Base-by-base conservation (phyloP, 2,888 invertebrate genomes). In the Carcina quercana region DNA sequence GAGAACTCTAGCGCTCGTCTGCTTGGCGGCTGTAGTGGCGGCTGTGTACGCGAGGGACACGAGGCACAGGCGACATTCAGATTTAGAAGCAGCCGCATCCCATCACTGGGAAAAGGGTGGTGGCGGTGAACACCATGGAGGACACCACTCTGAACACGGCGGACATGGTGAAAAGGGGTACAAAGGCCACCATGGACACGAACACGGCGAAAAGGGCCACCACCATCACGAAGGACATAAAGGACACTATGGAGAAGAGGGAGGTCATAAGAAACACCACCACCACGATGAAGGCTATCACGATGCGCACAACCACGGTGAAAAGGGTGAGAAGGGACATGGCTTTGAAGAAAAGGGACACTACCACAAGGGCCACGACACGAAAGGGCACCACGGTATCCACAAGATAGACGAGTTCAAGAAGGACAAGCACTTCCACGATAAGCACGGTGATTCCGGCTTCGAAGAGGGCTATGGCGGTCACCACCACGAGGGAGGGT, bases 331-430 rank as follows among this genome's bases (percentile, higher is more conserved):
- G 45, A 87, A 89, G 38, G 88, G 88, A 0, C 65, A 76, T 17
- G 67, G 73, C 3, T 80, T 76, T 39, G 85, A 86, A 58, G 85
- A 83, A 49, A 72, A 79, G 43, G 93, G 93, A 28, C 87, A 88
- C 46, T 94, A 87, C 68, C 92, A 92, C 45, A 94, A 94, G 59
- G 94, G 94, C 0, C 93, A 94, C 71, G 89, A 90, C 53, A 94
- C 91, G 37, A 92, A 94, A 60, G 94, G 94, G 32, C 92, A 93
- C 50, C 94, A 94, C 59, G 91, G 93, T 47, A 86, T 94, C 3
- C 93, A 94, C 76, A 94, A 94, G 64, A 63, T 92, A 64, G 92
- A 94, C 67, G 94, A 94, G 68, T 93, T 88, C 73, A 92, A 93
- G 62, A 94, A 94, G 65, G 91, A 94, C 54, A 93, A 94, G 53